Conservation (phyloP, 2,797 vertebrate species). For the Avahi laniger region DNA sequence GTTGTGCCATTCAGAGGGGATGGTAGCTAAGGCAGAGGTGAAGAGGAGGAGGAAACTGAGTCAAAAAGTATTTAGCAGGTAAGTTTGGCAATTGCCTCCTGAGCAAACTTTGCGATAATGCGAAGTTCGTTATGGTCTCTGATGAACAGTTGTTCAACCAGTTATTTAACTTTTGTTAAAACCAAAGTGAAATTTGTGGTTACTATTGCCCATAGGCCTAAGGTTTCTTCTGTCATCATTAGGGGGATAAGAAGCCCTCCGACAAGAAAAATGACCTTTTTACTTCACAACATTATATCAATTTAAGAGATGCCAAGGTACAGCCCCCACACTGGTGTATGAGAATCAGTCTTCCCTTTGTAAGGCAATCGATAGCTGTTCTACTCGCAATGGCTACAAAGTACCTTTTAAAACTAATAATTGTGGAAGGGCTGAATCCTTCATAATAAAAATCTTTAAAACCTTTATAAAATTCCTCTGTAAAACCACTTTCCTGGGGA, state of each 20-base stretch:
- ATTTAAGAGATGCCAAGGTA: constrained; percentile 75
- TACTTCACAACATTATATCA: constrained; percentile 73
- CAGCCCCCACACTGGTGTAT: constrained; percentile 28
- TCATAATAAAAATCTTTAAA: constrained; percentile 84
- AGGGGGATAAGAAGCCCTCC: constrained; percentile 74
- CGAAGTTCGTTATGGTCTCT: neutral
- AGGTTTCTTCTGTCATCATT: constrained; percentile 76
- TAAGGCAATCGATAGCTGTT: constrained; percentile 82
- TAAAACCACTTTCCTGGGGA: constrained; percentile 79
- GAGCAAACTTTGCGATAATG: neutral
- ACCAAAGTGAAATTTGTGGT: constrained; percentile 51
- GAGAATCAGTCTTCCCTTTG: constrained; percentile 64
- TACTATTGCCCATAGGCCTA: neutral
- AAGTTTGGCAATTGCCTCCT: neutral
- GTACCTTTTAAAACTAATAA: constrained; percentile 82
- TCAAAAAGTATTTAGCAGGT: neutral
- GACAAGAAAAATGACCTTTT: constrained; percentile 76
- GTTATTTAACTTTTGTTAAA: neutral
- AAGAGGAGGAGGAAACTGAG: neutral
- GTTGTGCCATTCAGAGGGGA: neutral
- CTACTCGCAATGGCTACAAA: constrained; percentile 77
- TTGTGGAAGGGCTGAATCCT: constrained; percentile 78
- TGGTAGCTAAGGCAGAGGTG: neutral
- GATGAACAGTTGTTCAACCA: neutral
- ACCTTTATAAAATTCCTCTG: constrained; percentile 75